These are phyloP conservation scores for Drosophila lini DNA, from an alignment of 1,140 invertebrate genomes.

Conservation along the genomic window DNA sequence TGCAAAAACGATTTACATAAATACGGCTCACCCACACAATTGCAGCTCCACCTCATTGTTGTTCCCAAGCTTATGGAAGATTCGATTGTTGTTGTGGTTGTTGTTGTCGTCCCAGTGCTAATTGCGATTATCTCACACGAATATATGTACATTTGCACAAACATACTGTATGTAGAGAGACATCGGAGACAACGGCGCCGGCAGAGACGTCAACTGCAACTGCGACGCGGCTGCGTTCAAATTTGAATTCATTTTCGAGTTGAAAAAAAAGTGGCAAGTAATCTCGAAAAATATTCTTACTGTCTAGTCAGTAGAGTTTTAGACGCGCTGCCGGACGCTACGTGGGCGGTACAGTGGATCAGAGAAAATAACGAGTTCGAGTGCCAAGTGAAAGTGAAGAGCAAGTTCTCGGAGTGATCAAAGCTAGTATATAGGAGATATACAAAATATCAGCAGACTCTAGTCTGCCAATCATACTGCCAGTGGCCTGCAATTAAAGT, in stretches of 20 bases:
- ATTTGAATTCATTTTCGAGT: slow-evolving; percentile 80
- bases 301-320: slow-evolving; percentile 77
- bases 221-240: slow-evolving; percentile 61
- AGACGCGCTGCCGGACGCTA: slow-evolving; percentile 73
- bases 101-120: slow-evolving; percentile 71
- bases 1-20: slow-evolving; percentile 70
- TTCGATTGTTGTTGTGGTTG: slow-evolving; percentile 44
- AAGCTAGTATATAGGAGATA: slow-evolving; percentile 1
- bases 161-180: slow-evolving; percentile 32
- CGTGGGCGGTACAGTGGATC: slow-evolving; percentile 51
- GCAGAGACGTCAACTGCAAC: slow-evolving; percentile 53
- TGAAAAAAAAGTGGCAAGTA: slow-evolving; percentile 72
- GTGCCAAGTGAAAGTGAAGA: slow-evolving; percentile 42
- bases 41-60: slow-evolving; percentile 55
- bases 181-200: slow-evolving; percentile 41
- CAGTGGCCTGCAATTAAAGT: slow-evolving; percentile 60
- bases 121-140: slow-evolving; percentile 82
- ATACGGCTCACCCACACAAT: slow-evolving; percentile 43
- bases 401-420: neutral
- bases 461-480: slow-evolving; percentile 28
- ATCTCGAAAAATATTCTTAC: slow-evolving; percentile 80
- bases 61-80: slow-evolving; percentile 71
- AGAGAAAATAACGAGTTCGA: neutral
- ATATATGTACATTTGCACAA: slow-evolving; percentile 28
- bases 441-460: slow-evolving; percentile 5